phyloP scores from a whole-genome alignment of 2,888 invertebrate species.

The Drosophila gaucha region DNA sequence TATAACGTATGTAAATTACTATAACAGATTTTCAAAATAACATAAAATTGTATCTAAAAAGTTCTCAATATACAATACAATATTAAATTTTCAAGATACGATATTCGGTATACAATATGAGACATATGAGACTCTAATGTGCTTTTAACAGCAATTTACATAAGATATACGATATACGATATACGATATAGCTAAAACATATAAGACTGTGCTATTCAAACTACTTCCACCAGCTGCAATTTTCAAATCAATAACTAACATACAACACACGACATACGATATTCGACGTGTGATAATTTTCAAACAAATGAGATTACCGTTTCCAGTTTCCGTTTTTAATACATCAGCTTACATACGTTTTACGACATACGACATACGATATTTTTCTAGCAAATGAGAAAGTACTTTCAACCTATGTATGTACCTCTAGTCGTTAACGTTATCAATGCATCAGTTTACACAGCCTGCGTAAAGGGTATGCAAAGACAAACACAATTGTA shows the following conservation, averaged over 20 bases:
- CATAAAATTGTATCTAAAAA: too few species aligned
- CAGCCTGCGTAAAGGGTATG: slow-evolving; percentile 10
- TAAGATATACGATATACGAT: not conserved
- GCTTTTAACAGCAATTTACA: too few species aligned
- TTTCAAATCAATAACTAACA: too few species aligned
- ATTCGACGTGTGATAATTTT: not conserved
- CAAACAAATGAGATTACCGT: too few species aligned
- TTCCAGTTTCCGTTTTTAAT: not conserved
- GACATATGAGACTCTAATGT: too few species aligned
- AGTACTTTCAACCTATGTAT: not conserved
- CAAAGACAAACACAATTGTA: slow-evolving; percentile 26
- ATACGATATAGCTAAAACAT: not conserved
- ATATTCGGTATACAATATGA: not conserved
- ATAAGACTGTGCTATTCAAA: not conserved
- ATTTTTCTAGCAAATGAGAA: slow-evolving; percentile 3
- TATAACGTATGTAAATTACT: not conserved
- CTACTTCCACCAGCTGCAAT: too few species aligned
- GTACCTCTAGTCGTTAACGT: not conserved
- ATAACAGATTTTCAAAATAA: not conserved
- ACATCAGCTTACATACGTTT: too few species aligned
- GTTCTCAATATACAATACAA: too few species aligned
- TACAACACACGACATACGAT: not conserved
- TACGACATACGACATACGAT: not conserved
- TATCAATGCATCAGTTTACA: slow-evolving; percentile 16
- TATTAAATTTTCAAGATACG: not conserved